These are phyloP conservation scores for Elanoides forficatus DNA, from an alignment of 2,113 vertebrate genomes.

Conservation along the genomic window DNA sequence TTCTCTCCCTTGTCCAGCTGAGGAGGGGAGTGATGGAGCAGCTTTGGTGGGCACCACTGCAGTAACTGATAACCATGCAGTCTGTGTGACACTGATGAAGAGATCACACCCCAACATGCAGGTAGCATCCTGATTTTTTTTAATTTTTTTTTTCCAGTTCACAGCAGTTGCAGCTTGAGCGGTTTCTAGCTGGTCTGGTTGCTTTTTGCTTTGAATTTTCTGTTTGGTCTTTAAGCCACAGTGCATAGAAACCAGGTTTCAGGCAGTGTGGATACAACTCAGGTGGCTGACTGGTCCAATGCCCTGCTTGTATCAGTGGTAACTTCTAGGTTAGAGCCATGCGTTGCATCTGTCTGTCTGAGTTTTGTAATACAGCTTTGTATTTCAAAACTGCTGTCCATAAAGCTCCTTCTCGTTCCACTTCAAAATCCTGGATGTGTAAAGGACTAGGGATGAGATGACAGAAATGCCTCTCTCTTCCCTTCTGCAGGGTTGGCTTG, in stretches of 20 bases:
- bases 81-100: background rate
- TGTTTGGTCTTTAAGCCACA: background rate
- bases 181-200: background rate
- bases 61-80: background rate
- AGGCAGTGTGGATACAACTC: background rate
- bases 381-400: background rate
- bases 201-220: background rate
- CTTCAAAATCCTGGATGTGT: background rate
- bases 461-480: background rate
- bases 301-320: rapidly evolving
- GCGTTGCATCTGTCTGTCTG: background rate
- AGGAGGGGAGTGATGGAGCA: too few species aligned
- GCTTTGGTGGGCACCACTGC: too few species aligned
- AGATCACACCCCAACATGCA: background rate
- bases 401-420: background rate
- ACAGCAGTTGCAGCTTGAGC: background rate
- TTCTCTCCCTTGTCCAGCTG: too few species aligned
- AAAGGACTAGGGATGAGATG: background rate
- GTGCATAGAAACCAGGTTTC: background rate
- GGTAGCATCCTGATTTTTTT: background rate
- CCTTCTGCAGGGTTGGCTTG: background rate
- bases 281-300: background rate
- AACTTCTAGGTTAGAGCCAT: background rate
- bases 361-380: background rate
- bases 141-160: background rate